These are phyloP conservation scores for Sternotherus odoratus DNA, from an alignment of 2,797 vertebrate genomes.

Conservation along the genomic window DNA sequence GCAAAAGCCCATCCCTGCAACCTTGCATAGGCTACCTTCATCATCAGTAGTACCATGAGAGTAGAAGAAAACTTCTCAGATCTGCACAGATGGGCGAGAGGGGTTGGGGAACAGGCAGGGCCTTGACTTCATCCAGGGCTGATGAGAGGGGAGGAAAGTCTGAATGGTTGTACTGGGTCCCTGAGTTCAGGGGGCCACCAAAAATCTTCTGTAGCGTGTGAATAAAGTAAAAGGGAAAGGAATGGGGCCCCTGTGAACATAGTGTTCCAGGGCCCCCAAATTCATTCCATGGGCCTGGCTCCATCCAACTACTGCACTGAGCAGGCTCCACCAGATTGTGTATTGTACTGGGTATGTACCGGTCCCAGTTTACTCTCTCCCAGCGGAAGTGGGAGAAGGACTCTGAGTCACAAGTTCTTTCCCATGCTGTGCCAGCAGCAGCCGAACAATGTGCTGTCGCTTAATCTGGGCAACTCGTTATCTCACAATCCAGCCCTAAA, in stretches of 20 bases:
- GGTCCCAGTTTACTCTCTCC: not conserved
- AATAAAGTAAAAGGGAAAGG: not conserved
- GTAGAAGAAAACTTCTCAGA: not conserved
- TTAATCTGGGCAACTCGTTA: not conserved
- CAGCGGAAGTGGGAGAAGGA: not conserved
- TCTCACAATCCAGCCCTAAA: not conserved
- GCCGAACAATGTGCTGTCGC: not conserved
- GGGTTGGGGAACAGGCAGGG: not conserved
- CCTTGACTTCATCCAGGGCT: not conserved
- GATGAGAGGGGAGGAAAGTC: not conserved
- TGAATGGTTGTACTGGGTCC: not conserved
- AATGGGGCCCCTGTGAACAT: not conserved
- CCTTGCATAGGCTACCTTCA: not conserved
- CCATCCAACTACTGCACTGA: not conserved
- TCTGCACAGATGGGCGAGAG: not conserved
- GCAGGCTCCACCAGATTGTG: not conserved
- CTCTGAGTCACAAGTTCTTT: not conserved
- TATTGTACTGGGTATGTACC: not conserved
- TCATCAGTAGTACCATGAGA: not conserved
- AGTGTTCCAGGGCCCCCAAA: not conserved
- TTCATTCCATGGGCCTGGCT: not conserved
- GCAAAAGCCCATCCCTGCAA: not conserved
- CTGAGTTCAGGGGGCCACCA: not conserved
- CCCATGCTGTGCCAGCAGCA: fast-evolving
- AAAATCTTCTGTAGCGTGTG: not conserved